Percentiles rank a stretch among this genome's conserved stretches.
These are phyloP conservation scores for Pollenia angustigena DNA, from an alignment of 2,888 invertebrate species.

Conservation along the genomic window DNA sequence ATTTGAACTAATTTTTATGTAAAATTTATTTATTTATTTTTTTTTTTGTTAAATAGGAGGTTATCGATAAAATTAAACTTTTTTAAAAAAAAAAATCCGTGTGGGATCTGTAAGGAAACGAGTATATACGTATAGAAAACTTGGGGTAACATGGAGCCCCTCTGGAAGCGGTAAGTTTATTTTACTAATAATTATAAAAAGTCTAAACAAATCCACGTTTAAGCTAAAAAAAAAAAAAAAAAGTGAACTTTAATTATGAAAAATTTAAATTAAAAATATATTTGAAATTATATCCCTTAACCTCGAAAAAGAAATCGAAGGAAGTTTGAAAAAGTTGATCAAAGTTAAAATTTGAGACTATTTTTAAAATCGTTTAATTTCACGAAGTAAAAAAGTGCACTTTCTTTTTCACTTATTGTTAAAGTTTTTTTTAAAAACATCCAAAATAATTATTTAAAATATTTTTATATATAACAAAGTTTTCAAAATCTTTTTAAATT, in stretches of 20 bases:
- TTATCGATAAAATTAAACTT: constrained; percentile 67
- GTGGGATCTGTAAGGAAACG: constrained; percentile 69
- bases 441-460: too few relatives aligned
- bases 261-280: too few relatives aligned
- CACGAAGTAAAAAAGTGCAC: too few relatives aligned
- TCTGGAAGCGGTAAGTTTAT: constrained; percentile 83
- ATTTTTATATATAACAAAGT: too few relatives aligned
- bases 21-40: constrained; percentile 33
- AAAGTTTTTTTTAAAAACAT: too few relatives aligned
- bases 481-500: too few relatives aligned
- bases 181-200: neutral
- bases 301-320: too few relatives aligned
- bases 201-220: neutral
- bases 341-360: too few relatives aligned
- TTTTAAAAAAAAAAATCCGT: constrained; percentile 49
- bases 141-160: constrained; percentile 83
- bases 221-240: neutral
- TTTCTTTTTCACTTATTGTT: too few relatives aligned
- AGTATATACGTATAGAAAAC: constrained; percentile 77
- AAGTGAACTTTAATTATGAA: neutral
- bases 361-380: too few relatives aligned
- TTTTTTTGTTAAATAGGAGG: constrained; percentile 72
- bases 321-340: too few relatives aligned
- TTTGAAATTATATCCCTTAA: too few relatives aligned
- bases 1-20: constrained; percentile 12